A percentile compares a stretch with the other conserved stretches of the same genome.
These are phyloP conservation scores for Rhinoraja longicauda DNA, from an alignment of 2,797 vertebrate species.

Conservation along the genomic window DNA sequence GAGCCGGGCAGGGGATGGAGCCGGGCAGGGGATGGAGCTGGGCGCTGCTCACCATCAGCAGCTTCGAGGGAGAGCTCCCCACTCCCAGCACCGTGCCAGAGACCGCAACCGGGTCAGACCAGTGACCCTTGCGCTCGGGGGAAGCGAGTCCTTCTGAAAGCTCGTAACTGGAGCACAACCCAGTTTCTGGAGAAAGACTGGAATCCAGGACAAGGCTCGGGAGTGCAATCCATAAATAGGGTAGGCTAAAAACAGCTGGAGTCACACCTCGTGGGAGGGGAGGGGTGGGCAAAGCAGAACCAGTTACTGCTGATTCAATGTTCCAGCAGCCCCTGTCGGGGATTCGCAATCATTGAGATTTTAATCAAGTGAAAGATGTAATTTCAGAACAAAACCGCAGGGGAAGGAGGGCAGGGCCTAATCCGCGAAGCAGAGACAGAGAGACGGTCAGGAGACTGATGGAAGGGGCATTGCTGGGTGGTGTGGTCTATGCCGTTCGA, in stretches of 20 bases:
- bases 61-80: too few species aligned
- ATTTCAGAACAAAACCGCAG: background rate
- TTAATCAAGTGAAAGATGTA: background rate
- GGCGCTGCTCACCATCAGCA: too few species aligned
- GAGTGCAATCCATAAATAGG: background rate
- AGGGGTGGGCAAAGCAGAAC: background rate
- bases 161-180: slow-evolving; percentile 17
- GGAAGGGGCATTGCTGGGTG: background rate
- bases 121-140: too few species aligned
- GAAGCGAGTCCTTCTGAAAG: background rate
- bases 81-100: too few species aligned
- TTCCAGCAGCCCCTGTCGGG: background rate
- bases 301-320: background rate
- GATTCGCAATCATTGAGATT: background rate
- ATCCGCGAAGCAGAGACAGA: background rate
- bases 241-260: background rate
- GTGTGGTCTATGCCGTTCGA: background rate
- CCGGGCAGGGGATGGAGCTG: too few species aligned
- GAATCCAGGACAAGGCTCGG: background rate
- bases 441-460: too few species aligned
- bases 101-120: background rate
- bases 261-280: background rate
- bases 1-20: background rate
- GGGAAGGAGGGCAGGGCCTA: background rate
- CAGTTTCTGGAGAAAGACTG: background rate